A percentile compares a stretch with the other conserved stretches of the same genome.
Evolutionary conservation across 2,888 invertebrate species (phyloP).

Genomic region (Caenorhabditis imperialis): DNA sequence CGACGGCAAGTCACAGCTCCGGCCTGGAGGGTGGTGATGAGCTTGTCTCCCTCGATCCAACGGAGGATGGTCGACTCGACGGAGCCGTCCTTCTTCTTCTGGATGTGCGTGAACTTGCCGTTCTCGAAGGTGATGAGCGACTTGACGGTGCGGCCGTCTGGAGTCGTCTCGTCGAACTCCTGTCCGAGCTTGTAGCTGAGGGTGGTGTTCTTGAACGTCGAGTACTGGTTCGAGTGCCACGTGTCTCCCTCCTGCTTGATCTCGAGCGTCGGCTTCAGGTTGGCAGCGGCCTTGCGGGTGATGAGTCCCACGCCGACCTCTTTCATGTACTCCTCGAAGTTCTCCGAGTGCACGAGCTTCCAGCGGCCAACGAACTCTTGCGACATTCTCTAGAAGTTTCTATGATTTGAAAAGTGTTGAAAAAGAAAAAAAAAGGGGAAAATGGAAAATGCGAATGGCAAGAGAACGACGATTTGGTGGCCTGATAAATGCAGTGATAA

Average conservation of each 20-base stretch:
- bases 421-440: not conserved
- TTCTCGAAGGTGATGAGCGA: constrained; percentile 57
- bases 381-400: constrained; percentile 22
- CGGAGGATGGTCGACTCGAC: constrained; percentile 62
- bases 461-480: constrained; percentile 28
- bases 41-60: constrained; percentile 62
- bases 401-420: constrained; percentile 6
- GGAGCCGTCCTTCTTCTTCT: constrained; percentile 64
- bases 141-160: constrained; percentile 67
- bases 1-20: constrained; percentile 60
- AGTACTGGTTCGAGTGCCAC: constrained; percentile 61
- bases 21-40: constrained; percentile 57
- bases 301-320: constrained; percentile 68
- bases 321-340: constrained; percentile 73
- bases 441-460: constrained; percentile 22
- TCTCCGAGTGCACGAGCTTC: constrained; percentile 63
- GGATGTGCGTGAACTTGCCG: constrained; percentile 66
- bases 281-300: constrained; percentile 69
- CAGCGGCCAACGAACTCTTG: constrained; percentile 62
- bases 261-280: constrained; percentile 67
- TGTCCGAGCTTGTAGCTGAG: constrained; percentile 60
- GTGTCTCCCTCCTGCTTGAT: constrained; percentile 65
- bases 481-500: constrained; percentile 39
- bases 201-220: constrained; percentile 69
- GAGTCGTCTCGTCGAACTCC: constrained; percentile 70